Evolutionary conservation across 2,888 invertebrate genomes (phyloP), one percentile per base, ranked within the genome.

Genomic region (Ochropleura leucogaster): DNA sequence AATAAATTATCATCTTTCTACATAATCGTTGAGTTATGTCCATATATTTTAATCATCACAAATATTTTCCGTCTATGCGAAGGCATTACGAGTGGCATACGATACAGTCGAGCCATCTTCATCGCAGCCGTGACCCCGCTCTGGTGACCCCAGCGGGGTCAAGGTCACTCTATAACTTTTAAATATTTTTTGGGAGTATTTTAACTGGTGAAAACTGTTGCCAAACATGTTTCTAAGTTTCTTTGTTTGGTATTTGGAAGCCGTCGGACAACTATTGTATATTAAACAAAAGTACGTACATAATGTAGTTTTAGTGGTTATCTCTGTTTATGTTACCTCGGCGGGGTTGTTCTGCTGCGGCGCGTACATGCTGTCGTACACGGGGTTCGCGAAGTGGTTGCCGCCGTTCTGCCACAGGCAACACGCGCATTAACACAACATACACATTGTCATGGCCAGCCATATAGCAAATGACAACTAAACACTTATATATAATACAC

Each of bases 321-420:
- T 49, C 4, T 49, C 49, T 30, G 18, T 18, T 4, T 7, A 51
- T 10, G 40, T 85, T 79, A 94, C 94, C 93, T 94, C 94, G 0
- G 90, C 79, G 66, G 93, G 92, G 78, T 87, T 83, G 85, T 83
- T 80, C 82, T 90, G 92, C 76, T 87, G 92, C 80, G 94, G 91
- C 83, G 97, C 96, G 94, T 98, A 98, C 96, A 98, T 97, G 68
- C 98, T 98, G 90, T 98, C 98, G 94, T 98, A 98, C 64, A 98
- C 98, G 0, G 98, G 98, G 95, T 98, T 98, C 40, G 98, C 98
- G 96, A 98, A 98, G 94, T 98, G 98, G 83, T 93, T 94, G 47
- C 98, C 98, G 83, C 97, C 97, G 81, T 94, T 95, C 96, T 96
- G 93, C 4, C 74, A n/a, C 55, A 85, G 46, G 72, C 16, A 76